Conservation (phyloP, 2,113 vertebrate species). For the Stigmatopora nigra region DNA sequence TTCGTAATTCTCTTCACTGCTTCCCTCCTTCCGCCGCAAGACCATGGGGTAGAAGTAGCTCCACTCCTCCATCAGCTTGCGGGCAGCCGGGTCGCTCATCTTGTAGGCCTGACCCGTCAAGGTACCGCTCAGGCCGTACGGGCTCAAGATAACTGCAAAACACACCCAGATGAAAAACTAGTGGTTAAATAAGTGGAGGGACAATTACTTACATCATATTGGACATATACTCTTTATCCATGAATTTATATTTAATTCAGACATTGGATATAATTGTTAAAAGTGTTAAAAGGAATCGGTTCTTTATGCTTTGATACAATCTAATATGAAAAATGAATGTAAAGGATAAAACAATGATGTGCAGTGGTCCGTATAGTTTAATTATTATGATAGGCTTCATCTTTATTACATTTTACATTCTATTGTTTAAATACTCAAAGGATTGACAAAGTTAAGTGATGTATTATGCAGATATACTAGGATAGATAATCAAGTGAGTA, state of each 20-base stretch:
- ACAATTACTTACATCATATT: background rate
- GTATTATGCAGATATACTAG: too few relatives aligned
- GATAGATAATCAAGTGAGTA: too few relatives aligned
- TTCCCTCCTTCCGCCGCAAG: constrained; percentile 67
- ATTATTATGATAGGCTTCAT: too few relatives aligned
- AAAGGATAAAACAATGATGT: background rate
- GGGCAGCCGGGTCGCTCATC: constrained; percentile 88
- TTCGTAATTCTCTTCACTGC: constrained; percentile 66
- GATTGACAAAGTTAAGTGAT: too few relatives aligned
- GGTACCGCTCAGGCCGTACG: constrained; percentile 88
- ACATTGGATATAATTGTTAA: background rate
- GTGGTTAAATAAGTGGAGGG: background rate
- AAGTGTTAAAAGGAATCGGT: background rate
- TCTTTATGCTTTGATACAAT: background rate
- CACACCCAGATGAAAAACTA: background rate
- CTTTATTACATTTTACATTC: too few relatives aligned
- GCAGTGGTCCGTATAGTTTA: background rate
- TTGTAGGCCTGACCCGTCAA: constrained; percentile 92
- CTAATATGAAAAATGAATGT: background rate
- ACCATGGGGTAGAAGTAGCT: constrained; percentile 97
- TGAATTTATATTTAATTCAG: background rate
- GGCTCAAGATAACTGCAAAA: constrained; percentile 84
- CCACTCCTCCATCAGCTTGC: constrained; percentile 95
- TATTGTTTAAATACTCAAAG: too few relatives aligned
- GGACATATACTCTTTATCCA: background rate